These are phyloP conservation scores for Drosophila mimica DNA, from an alignment of 2,888 invertebrate genomes.

Conservation along the genomic window DNA sequence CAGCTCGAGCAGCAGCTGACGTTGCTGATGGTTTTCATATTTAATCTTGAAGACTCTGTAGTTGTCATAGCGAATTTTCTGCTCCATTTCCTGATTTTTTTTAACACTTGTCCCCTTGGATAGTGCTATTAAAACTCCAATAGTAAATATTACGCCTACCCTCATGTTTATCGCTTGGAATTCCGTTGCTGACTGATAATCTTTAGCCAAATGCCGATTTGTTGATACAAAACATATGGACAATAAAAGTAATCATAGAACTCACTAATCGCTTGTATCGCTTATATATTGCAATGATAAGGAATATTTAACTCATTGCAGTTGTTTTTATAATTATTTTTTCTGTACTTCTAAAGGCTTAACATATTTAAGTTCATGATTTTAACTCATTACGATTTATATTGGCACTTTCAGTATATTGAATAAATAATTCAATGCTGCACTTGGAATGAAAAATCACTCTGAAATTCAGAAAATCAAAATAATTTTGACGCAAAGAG, in stretches of 20 bases:
- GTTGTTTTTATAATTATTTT: background rate
- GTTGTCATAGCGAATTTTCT: conserved; percentile 42
- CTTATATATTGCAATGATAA: conserved; percentile 8
- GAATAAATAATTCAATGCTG: background rate
- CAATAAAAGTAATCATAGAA: conserved; percentile 22
- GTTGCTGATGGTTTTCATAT: conserved; percentile 11
- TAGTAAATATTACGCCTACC: background rate
- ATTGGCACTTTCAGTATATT: background rate
- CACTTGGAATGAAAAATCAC: background rate
- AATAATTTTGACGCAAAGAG: background rate
- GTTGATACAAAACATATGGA: background rate
- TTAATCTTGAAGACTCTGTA: conserved; percentile 35
- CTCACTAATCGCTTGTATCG: conserved; percentile 7
- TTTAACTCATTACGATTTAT: background rate
- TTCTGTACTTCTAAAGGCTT: background rate
- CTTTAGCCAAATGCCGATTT: background rate
- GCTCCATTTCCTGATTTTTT: background rate
- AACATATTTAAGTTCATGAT: background rate
- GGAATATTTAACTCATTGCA: background rate
- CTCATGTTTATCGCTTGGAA: conserved; percentile 28
- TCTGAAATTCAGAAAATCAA: background rate
- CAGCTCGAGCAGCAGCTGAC: conserved; percentile 21
- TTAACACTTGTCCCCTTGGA: conserved; percentile 6
- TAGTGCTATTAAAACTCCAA: background rate
- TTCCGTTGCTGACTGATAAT: conserved; percentile 4